A percentile compares a stretch with the other conserved stretches of the same genome.
Evolutionary conservation across 2,797 vertebrate genomes (phyloP).

Genomic region (Oryzias dopingdopingensis): DNA sequence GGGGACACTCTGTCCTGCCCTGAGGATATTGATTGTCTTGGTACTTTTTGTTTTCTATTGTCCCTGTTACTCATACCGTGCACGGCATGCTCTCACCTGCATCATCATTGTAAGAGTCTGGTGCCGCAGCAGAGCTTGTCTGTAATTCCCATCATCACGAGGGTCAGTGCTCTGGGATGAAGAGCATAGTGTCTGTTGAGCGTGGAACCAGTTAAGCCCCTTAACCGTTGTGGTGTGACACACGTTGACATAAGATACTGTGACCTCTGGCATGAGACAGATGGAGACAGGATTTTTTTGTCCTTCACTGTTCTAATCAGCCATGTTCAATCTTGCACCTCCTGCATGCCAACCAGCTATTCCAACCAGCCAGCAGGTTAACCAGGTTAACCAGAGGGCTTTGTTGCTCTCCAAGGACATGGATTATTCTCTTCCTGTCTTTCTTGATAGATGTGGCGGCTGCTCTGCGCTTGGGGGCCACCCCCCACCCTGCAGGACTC

Average conservation of each 20-base stretch:
- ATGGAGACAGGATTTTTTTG: constrained; percentile 68
- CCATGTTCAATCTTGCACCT: constrained; percentile 65
- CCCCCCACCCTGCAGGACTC: constrained; percentile 68
- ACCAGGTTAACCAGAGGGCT: constrained; percentile 38
- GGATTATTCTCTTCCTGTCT: constrained; percentile 31
- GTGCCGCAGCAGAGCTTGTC: constrained; percentile 24
- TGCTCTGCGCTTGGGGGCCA: constrained; percentile 63
- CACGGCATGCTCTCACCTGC: constrained; percentile 57
- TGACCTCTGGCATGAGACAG: constrained; percentile 65
- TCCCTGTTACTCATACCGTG: constrained; percentile 39
- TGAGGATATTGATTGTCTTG: constrained; percentile 59
- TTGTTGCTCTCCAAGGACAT: constrained; percentile 19
- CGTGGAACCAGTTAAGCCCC: constrained; percentile 60
- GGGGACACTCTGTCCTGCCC: constrained; percentile 76
- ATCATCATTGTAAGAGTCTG: constrained; percentile 24
- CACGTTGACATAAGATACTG: constrained; percentile 45
- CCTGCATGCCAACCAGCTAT: constrained; percentile 59
- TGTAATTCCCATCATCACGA: constrained; percentile 27
- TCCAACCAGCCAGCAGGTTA: constrained; percentile 40
- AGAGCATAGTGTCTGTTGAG: constrained; percentile 35
- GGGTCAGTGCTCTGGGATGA: constrained; percentile 23
- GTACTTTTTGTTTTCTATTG: constrained; percentile 27
- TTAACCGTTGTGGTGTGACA: constrained; percentile 60
- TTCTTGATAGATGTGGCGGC: constrained; percentile 71
- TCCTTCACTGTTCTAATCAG: constrained; percentile 65